Conservation (phyloP, 2,888 invertebrate genomes). For the Sminthurinus aureus region DNA sequence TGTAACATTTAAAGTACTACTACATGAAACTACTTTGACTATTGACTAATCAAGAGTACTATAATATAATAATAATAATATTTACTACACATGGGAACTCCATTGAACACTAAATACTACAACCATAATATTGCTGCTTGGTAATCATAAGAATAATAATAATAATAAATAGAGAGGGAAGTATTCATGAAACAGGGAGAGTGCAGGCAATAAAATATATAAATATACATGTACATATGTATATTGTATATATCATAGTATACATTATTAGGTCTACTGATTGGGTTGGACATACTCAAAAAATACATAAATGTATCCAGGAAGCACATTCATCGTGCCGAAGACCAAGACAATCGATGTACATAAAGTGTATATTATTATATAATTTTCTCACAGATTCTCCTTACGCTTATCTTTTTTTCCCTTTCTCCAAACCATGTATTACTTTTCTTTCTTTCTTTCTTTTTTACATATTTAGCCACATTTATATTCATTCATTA, state of each 20-base stretch:
- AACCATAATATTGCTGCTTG: not conserved
- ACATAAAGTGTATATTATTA: not conserved
- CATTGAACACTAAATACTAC: not conserved
- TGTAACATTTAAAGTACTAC: too few species aligned
- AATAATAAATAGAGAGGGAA: not conserved
- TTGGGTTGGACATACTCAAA: not conserved
- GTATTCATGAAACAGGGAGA: constrained; percentile 5
- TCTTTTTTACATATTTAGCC: too few species aligned
- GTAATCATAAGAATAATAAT: too few species aligned
- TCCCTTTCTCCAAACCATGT: not conserved
- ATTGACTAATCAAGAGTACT: too few species aligned
- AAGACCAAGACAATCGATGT: constrained; percentile 11
- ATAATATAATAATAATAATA: too few species aligned
- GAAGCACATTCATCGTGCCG: constrained; percentile 19
- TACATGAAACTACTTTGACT: too few species aligned
- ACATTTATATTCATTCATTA: too few species aligned
- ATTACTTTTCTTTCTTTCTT: not conserved
- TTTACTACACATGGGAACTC: too few species aligned
- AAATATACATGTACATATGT: not conserved
- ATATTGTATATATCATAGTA: too few species aligned
- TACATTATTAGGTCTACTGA: not conserved
- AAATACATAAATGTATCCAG: constrained; percentile 8
- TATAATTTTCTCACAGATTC: not conserved
- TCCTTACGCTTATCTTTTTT: not conserved
- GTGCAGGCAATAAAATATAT: not conserved